Percentiles rank a stretch among this genome's conserved stretches.
phyloP scores from a whole-genome alignment of 2,113 vertebrate species.

The Vicugna pacos region DNA sequence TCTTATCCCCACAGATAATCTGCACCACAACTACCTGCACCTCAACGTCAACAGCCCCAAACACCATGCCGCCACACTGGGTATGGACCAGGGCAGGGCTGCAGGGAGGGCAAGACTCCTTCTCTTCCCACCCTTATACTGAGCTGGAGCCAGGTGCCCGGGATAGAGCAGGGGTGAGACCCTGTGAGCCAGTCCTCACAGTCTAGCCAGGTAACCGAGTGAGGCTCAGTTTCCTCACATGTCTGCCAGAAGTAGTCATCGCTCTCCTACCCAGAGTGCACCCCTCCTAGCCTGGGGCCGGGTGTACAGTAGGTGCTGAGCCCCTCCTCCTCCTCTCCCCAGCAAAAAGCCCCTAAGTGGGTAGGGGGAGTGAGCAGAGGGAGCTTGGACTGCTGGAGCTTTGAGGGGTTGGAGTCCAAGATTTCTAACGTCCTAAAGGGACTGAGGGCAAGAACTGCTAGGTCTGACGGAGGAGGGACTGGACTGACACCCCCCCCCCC shows the following conservation, averaged over 20 bases:
- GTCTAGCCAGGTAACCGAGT: background rate
- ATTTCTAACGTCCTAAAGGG: background rate
- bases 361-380: no score
- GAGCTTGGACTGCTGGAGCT: background rate
- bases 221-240: background rate
- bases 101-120: background rate
- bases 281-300: background rate
- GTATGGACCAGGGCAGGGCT: conserved; percentile 81
- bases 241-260: background rate
- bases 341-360: background rate
- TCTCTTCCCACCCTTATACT: background rate
- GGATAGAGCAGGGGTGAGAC: background rate
- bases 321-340: background rate
- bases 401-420: background rate
- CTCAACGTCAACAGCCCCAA: conserved; percentile 92
- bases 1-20: conserved; percentile 90
- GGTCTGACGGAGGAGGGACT: background rate
- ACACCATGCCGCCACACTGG: conserved; percentile 92
- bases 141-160: background rate
- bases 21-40: conserved; percentile 95
- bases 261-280: background rate
- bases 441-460: accelerated
- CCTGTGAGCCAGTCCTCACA: background rate
- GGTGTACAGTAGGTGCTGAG: background rate
- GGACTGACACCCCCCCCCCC: background rate